Percentiles rank a stretch among this genome's conserved stretches.
Conservation (phyloP, 53 echinoderm and acorn worm genomes). For the Paelopatides confundens region DNA sequence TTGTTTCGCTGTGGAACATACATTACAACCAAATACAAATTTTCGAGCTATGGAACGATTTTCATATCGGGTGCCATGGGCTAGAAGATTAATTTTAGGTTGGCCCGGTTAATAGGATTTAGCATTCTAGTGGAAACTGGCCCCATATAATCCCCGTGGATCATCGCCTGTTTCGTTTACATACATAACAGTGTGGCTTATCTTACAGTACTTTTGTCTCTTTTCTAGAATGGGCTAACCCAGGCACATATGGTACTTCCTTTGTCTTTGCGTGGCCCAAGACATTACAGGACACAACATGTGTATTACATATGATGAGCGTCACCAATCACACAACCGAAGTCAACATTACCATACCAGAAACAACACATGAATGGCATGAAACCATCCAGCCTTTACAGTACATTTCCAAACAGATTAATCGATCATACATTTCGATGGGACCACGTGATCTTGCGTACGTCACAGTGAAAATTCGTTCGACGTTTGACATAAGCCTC, state of each 20-base stretch:
- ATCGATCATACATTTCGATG: not conserved
- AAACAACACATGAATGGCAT: not conserved
- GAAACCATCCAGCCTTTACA: too few relatives aligned
- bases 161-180: too few relatives aligned
- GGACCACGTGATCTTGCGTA: not conserved
- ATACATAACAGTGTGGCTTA: too few relatives aligned
- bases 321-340: not conserved
- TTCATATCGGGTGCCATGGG: too few relatives aligned
- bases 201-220: too few relatives aligned
- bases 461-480: not conserved
- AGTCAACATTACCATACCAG: not conserved
- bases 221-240: not conserved
- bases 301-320: not conserved
- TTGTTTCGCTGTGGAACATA: too few relatives aligned
- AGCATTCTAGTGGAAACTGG: too few relatives aligned
- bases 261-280: constrained; percentile 18
- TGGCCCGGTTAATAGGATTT: too few relatives aligned
- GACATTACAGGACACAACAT: not conserved
- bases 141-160: too few relatives aligned
- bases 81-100: too few relatives aligned
- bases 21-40: too few relatives aligned
- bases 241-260: not conserved
- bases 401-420: not conserved
- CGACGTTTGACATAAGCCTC: not conserved
- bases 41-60: too few relatives aligned